These are phyloP conservation scores for Glossosoma conforme DNA, from an alignment of 1,140 invertebrate genomes.

Conservation along the genomic window DNA sequence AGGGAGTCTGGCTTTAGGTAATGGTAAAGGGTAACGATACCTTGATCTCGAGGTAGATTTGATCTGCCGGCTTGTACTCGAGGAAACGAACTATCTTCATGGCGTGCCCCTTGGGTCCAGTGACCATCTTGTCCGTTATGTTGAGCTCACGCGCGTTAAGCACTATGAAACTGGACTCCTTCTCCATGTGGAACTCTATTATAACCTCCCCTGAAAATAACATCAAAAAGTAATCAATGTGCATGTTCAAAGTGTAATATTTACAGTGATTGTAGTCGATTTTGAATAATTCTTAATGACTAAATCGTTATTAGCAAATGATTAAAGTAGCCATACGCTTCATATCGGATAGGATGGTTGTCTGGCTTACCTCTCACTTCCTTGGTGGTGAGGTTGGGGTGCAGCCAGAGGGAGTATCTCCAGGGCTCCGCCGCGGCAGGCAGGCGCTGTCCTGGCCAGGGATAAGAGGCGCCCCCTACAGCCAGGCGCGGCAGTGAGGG, in stretches of 20 bases:
- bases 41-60: slow-evolving; percentile 81
- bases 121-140: slow-evolving; percentile 75
- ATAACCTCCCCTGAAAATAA: slow-evolving; percentile 70
- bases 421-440: slow-evolving; percentile 75
- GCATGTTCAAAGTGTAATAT: no score
- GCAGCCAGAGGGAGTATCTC: slow-evolving; percentile 84
- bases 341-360: background rate
- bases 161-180: slow-evolving; percentile 84
- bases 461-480: slow-evolving; percentile 24
- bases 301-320: no score
- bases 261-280: no score
- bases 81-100: slow-evolving; percentile 67
- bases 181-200: slow-evolving; percentile 76
- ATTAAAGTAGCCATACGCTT: no score
- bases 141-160: slow-evolving; percentile 87
- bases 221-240: background rate
- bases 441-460: slow-evolving; percentile 61
- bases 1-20: no score
- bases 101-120: slow-evolving; percentile 66
- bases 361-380: slow-evolving; percentile 74
- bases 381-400: slow-evolving; percentile 88
- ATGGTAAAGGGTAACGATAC: slow-evolving; percentile 39
- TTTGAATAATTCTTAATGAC: no score
- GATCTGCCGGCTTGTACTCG: slow-evolving; percentile 77
- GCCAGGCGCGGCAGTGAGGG: slow-evolving; percentile 18